Conservation (phyloP, 2,113 vertebrate genomes). For the Phalacrocorax aristotelis region DNA sequence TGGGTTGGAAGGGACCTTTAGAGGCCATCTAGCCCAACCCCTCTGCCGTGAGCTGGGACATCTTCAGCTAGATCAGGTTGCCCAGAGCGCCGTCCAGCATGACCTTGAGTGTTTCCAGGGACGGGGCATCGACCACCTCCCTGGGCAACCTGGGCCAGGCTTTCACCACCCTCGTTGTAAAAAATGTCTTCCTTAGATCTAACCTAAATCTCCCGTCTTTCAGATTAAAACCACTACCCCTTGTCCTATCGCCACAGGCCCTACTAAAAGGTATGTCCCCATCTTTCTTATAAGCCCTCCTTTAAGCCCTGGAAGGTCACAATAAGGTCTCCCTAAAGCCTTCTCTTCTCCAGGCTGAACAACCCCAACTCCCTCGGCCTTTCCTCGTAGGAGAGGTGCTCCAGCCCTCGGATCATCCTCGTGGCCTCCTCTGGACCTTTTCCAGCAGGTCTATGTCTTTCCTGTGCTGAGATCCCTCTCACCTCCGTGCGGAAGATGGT, state of each 20-base stretch:
- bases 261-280: not conserved
- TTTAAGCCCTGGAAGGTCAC: rapidly evolving
- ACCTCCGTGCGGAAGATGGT: not conserved
- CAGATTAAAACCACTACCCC: not conserved
- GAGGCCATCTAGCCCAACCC: not conserved
- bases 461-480: not conserved
- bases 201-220: no score
- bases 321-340: not conserved
- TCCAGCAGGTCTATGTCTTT: not conserved
- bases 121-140: not conserved
- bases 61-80: not conserved
- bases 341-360: not conserved
- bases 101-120: not conserved
- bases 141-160: not conserved
- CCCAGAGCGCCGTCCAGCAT: not conserved
- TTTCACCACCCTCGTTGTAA: not conserved
- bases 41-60: not conserved
- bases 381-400: not conserved
- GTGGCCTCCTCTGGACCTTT: not conserved
- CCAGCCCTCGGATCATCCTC: not conserved
- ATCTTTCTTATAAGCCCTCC: not conserved
- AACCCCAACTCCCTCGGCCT: not conserved
- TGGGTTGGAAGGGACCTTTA: not conserved
- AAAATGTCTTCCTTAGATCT: not conserved
- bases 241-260: not conserved